Evolutionary conservation across 2,888 invertebrate species (phyloP).

Genomic region (Himalopsyche anomala): DNA sequence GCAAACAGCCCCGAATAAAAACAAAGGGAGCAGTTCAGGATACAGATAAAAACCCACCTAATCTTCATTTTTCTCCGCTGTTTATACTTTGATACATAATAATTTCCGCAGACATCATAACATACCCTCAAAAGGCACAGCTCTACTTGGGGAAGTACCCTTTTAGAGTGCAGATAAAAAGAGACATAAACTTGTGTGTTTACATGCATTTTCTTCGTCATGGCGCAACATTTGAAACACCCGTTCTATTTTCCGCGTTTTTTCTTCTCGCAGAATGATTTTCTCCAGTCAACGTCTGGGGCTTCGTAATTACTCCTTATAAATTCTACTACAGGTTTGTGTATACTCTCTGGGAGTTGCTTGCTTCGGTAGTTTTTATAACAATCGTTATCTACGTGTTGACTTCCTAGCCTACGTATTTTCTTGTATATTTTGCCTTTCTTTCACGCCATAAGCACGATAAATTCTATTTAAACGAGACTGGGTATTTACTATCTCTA

Average conservation of each 20-base stretch:
- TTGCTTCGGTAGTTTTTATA: conserved; percentile 25
- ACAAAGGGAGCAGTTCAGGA: conserved; percentile 12
- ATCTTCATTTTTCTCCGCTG: background rate
- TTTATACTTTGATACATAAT: conserved; percentile 28
- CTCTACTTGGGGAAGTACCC: background rate
- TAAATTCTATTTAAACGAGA: conserved; percentile 33
- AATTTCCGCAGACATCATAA: conserved; percentile 38
- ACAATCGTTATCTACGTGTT: conserved; percentile 39
- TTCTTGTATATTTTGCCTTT: conserved; percentile 32
- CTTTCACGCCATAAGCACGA: conserved; percentile 8
- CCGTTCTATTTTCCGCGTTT: background rate
- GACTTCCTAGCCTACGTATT: conserved; percentile 24
- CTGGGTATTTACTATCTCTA: background rate
- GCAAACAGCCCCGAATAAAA: conserved; percentile 14
- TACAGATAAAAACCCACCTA: conserved; percentile 15
- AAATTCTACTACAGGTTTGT: background rate
- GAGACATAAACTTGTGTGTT: conserved; percentile 29
- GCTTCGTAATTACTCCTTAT: conserved; percentile 36
- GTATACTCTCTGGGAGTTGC: background rate
- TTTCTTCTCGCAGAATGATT: conserved; percentile 6
- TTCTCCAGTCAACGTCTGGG: background rate
- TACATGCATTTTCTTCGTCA: conserved; percentile 19
- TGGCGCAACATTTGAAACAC: conserved; percentile 15
- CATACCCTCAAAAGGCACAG: conserved; percentile 28
- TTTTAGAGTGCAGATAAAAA: conserved; percentile 36